A percentile compares a stretch with the other conserved stretches of the same genome.
Evolutionary conservation across 2,888 invertebrate species (phyloP).

Genomic region (Steinernema hermaphroditum): DNA sequence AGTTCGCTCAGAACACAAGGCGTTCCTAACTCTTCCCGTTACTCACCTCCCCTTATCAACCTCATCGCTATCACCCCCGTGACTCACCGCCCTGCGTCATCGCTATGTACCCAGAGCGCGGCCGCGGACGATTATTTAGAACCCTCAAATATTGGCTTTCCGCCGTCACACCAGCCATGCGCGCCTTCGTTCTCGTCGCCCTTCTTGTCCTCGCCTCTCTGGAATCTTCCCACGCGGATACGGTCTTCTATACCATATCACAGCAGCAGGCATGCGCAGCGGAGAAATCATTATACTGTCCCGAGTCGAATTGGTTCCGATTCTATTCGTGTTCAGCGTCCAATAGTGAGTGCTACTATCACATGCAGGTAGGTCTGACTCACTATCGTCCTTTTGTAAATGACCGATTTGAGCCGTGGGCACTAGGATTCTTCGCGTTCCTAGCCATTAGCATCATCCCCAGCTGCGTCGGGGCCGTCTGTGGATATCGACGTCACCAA

Average conservation of each 20-base stretch:
- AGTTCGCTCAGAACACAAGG: too few relatives aligned
- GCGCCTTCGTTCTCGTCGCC: background rate
- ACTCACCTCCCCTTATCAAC: background rate
- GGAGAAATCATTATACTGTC: background rate
- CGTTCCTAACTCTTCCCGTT: too few relatives aligned
- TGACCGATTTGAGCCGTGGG: background rate
- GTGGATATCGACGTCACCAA: background rate
- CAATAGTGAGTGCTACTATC: background rate
- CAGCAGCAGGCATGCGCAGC: background rate
- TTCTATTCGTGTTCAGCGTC: constrained; percentile 12
- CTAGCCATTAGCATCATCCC: constrained; percentile 12
- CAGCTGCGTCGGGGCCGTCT: background rate
- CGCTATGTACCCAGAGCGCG: background rate
- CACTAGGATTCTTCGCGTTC: constrained; percentile 12
- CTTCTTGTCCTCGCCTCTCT: background rate
- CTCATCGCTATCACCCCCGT: too few relatives aligned
- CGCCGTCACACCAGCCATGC: constrained; percentile 21
- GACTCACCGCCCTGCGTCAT: constrained; percentile 7
- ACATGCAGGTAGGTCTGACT: constrained; percentile 7
- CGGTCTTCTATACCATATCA: background rate
- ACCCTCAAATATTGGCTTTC: constrained; percentile 7
- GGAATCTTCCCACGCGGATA: background rate
- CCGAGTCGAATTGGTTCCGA: constrained; percentile 1
- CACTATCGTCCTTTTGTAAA: too few relatives aligned
- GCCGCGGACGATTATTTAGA: constrained; percentile 5